Base-by-base conservation (phyloP, 2,888 invertebrate species). In the Acanthococcus lagerstroemiae region DNA sequence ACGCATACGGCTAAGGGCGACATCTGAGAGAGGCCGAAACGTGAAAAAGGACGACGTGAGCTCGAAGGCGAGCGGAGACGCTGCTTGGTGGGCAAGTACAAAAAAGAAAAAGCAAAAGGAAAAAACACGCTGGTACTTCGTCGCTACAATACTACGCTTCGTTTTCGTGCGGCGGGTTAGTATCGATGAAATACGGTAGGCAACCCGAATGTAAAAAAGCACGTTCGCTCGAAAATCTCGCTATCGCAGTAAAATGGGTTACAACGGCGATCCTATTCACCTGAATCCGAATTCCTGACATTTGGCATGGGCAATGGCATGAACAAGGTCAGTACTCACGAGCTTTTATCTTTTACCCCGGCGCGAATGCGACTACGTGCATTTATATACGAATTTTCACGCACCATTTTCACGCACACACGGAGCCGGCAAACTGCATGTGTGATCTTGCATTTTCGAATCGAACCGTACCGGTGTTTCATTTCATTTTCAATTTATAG, bases 291-390 rank as follows among this genome's bases (percentile, higher is more conserved):
- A 61, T 61, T 61, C 50, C 61, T 61, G 61, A 61, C 61, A 61
- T 50, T 61, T 61, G 65, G 55, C 46, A 65, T 65, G 65, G 65
- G 65, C 27, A 65, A 65, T 65, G 65, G 65, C 44, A 65, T 65
- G 65, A 65, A 65, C 65, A 65, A 65, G 65, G 65, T 65, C 54
- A 54, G 65, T 65, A 52, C n/a, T 45, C 22, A 19, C 46, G 1
- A 48, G 17, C n/a, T 37, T 37, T 9, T 37, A 15, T 37, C 37
- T 37, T 1, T 37, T 3, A 37, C n/a, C 12, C 3, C n/a, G 12
- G 37, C 37, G 37, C n/a, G n/a, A n/a, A n/a, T n/a, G n/a, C n/a
- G n/a, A n/a, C n/a, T n/a, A n/a, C n/a, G n/a, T n/a, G n/a, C n/a
- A n/a, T n/a, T n/a, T n/a, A n/a, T n/a, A n/a, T n/a, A n/a, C n/a